Evolutionary conservation across 2,113 vertebrate species (phyloP), one percentile per base, ranked within the genome.

Genomic region (Alexandromys fortis): DNA sequence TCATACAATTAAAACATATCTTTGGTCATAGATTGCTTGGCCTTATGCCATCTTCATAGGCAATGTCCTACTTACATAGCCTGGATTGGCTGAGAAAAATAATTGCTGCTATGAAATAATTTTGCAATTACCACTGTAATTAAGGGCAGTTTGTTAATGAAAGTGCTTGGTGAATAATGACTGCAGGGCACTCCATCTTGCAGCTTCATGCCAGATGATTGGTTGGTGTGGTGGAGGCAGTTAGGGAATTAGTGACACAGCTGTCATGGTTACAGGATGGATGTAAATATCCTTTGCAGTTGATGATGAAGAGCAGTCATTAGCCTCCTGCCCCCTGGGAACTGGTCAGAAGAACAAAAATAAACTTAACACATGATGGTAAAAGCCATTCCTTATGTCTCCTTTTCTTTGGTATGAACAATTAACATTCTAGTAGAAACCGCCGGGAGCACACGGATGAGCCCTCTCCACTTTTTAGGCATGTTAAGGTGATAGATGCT

Each of bases 121-220:
- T 98, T 96, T 89, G 98, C 98, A 98, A 98, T 99, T 98, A 98
- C 83, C 2, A 76, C 98, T 98, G 98, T 99, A 99, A 98, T 99
- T 98, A 99, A 99, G 98, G 98, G 98, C 98, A 98, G 98, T 98
- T 98, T 98, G 98, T 98, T 99, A 98, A 99, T 99, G 98, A 97
- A 97, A 96, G 98, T 5, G 98, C 98, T 94, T 0, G 98, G 98
- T 98, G 98, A 98, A 96, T 92, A 67, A 98, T 98, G 98, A 97
- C 98, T 91, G 98, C 97, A 8, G 98, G 98, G 98, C 97, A 14
- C 98, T 97, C 70, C 92, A 42, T 98, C 97, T 98, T 94, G 97
- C 90, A 49, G 97, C 97, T 94, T 72, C 65, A 63, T 91, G 94
- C 95, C 97, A 96, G 96, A 83, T 90, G 96, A 95, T 96, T 96